A percentile compares a stretch with the other conserved stretches of the same genome.
These are phyloP conservation scores for Chloromyia formosa DNA, from an alignment of 2,888 invertebrate species.

Conservation along the genomic window DNA sequence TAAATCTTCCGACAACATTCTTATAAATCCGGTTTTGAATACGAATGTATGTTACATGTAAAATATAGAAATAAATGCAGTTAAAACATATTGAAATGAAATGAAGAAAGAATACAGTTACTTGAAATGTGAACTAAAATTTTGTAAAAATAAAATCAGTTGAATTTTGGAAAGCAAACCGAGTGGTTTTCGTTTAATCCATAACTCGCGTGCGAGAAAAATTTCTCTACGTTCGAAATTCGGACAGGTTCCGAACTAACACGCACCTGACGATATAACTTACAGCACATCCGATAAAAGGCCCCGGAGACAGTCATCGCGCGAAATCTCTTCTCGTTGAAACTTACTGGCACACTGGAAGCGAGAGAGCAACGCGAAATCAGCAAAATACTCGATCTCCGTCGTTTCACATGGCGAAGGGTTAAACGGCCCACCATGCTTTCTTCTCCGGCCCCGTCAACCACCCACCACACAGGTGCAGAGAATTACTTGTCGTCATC, in stretches of 20 bases:
- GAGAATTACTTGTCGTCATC: constrained; percentile 1
- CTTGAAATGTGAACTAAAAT: no score
- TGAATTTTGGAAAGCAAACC: no score
- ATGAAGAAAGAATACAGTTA: no score
- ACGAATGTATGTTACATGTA: no score
- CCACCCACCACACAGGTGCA: neutral
- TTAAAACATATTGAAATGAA: no score
- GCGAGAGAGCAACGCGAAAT: constrained; percentile 5
- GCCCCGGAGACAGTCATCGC: neutral
- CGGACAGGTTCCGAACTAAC: constrained; percentile 24
- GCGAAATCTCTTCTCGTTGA: neutral
- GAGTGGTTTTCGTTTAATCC: no score
- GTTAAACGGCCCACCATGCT: neutral
- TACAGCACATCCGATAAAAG: neutral
- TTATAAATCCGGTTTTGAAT: no score
- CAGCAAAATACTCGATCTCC: neutral
- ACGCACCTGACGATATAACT: constrained; percentile 28
- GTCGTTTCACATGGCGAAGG: no score
- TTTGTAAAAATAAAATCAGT: no score
- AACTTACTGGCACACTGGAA: neutral
- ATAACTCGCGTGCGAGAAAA: constrained; percentile 53
- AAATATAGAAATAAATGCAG: no score
- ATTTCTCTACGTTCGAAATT: constrained; percentile 10
- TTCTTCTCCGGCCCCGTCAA: no score
- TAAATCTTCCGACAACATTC: no score